A percentile compares a stretch with the other conserved stretches of the same genome.
phyloP scores from a whole-genome alignment of 2,888 invertebrate genomes.

The Chrysodeixis includens region DNA sequence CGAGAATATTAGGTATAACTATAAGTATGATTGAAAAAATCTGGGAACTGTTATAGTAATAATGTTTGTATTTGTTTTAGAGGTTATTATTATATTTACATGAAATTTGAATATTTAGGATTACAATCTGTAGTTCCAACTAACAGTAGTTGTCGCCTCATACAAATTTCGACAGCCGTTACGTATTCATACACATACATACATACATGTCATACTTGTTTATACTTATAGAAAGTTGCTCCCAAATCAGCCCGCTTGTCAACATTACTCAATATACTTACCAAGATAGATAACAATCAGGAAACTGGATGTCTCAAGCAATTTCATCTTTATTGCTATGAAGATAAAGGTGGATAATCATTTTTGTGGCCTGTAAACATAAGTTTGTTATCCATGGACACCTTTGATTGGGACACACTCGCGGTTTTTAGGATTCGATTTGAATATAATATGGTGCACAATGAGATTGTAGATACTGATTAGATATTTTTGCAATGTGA shows the following conservation, averaged over 20 bases:
- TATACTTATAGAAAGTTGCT: conserved; percentile 85
- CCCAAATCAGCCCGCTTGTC: conserved; percentile 81
- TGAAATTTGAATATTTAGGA: background rate
- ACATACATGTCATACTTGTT: conserved; percentile 73
- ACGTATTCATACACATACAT: conserved; percentile 66
- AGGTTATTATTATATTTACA: too few species aligned
- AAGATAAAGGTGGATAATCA: conserved; percentile 27
- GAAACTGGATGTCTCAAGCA: conserved; percentile 39
- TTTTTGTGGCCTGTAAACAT: conserved; percentile 17
- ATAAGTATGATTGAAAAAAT: too few species aligned
- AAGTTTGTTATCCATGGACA: conserved; percentile 31
- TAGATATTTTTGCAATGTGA: conserved; percentile 29
- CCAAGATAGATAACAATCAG: conserved; percentile 53
- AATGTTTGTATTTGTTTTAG: too few species aligned
- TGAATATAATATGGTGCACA: conserved; percentile 67
- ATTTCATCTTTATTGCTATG: conserved; percentile 44
- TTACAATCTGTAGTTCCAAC: conserved; percentile 33
- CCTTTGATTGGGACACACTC: conserved; percentile 63
- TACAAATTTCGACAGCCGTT: conserved; percentile 73
- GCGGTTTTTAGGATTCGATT: conserved; percentile 66
- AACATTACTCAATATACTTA: conserved; percentile 78
- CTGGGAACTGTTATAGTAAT: too few species aligned
- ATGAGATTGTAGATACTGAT: conserved; percentile 52
- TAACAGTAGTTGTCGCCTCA: conserved; percentile 48
- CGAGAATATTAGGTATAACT: too few species aligned